These are phyloP conservation scores for Sitobion miscanthi DNA, from an alignment of 1,140 invertebrate species.

Conservation along the genomic window DNA sequence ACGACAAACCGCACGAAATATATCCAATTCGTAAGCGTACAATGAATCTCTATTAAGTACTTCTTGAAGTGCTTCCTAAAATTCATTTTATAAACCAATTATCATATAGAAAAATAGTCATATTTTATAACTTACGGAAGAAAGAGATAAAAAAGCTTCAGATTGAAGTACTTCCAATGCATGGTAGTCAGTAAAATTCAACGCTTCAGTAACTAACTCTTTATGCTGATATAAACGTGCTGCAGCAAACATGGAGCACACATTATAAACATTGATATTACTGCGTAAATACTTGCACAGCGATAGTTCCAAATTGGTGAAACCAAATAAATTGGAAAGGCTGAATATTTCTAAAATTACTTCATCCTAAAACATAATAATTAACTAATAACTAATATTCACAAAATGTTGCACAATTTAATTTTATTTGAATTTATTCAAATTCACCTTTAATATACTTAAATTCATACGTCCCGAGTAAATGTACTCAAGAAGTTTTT, in stretches of 20 bases:
- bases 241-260: constrained; percentile 91
- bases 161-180: constrained; percentile 83
- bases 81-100: constrained; percentile 34
- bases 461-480: constrained; percentile 91
- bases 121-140: constrained; percentile 70
- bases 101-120: background rate
- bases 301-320: constrained; percentile 86
- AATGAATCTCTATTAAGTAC: constrained; percentile 93
- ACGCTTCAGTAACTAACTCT: constrained; percentile 70
- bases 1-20: constrained; percentile 85
- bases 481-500: constrained; percentile 90
- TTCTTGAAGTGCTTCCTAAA: constrained; percentile 76
- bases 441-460: constrained; percentile 72
- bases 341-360: constrained; percentile 85
- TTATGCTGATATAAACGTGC: constrained; percentile 77
- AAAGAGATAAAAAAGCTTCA: constrained; percentile 83
- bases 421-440: background rate
- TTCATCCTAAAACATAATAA: constrained; percentile 71
- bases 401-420: background rate
- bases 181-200: constrained; percentile 85
- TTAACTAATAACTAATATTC: background rate
- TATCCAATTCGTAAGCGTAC: constrained; percentile 93
- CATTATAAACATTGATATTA: constrained; percentile 84
- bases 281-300: constrained; percentile 93
- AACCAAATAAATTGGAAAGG: constrained; percentile 94